Evolutionary conservation across 2,888 invertebrate genomes (phyloP).

Genomic region (Nematopogon swammerdamellus): DNA sequence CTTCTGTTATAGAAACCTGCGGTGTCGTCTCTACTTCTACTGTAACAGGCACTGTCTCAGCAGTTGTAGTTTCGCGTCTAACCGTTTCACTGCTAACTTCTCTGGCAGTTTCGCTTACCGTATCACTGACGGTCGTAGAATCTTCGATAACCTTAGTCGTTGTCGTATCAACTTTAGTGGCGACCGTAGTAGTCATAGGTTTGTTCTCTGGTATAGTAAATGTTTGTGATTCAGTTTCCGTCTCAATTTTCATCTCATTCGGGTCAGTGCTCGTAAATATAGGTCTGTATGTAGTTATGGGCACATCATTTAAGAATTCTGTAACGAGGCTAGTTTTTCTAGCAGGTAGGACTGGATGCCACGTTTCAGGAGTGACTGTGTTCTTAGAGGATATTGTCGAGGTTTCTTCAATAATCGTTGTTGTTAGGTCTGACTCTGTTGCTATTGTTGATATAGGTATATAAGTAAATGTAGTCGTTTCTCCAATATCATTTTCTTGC

Average conservation of each 20-base stretch:
- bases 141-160: too few relatives aligned
- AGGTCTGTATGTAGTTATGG: conserved; percentile 44
- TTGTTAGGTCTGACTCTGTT: background rate
- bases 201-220: background rate
- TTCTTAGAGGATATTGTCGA: conserved; percentile 15
- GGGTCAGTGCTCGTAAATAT: conserved; percentile 17
- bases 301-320: conserved; percentile 24
- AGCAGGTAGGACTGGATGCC: conserved; percentile 32
- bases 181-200: background rate
- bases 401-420: conserved; percentile 18
- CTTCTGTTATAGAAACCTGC: conserved; percentile 11
- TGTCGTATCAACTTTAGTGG: too few relatives aligned
- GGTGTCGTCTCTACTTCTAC: conserved; percentile 19
- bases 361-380: conserved; percentile 12
- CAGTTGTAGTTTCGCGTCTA: conserved; percentile 25
- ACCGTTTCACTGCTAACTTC: too few relatives aligned
- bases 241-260: background rate
- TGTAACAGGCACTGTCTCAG: conserved; percentile 32
- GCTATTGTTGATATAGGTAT: conserved; percentile 18
- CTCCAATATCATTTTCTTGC: conserved; percentile 9
- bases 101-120: too few relatives aligned
- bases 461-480: conserved; percentile 46
- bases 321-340: conserved; percentile 19
- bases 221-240: conserved; percentile 1
- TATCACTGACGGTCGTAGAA: too few relatives aligned